phyloP scores from a whole-genome alignment of 2,113 vertebrate species.

The Strix uralensis region DNA sequence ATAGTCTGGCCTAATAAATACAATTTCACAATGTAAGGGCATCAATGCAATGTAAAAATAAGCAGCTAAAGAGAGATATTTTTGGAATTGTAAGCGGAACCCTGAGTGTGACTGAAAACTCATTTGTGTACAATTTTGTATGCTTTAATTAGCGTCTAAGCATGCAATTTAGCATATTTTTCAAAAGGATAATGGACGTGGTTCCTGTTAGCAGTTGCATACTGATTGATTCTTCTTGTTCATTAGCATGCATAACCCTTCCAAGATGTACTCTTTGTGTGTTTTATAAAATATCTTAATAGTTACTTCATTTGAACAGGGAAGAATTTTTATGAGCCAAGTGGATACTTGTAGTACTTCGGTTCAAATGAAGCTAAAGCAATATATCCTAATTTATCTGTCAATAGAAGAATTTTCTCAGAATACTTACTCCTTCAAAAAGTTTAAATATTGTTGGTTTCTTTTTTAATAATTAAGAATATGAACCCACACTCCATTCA shows the following conservation, averaged over 20 bases:
- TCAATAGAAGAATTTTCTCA: neutral
- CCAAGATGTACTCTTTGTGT: neutral
- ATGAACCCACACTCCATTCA: neutral
- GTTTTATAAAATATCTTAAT: constrained; percentile 25
- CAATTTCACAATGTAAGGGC: neutral
- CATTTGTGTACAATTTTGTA: constrained; percentile 5
- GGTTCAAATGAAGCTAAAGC: neutral
- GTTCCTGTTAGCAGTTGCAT: neutral
- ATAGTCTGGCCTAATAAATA: neutral
- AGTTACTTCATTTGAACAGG: constrained; percentile 3
- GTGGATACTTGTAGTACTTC: neutral
- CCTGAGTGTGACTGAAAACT: neutral
- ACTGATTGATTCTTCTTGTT: constrained; percentile 8
- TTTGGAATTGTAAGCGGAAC: neutral
- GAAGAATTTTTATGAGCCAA: neutral
- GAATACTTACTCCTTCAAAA: neutral
- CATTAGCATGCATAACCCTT: neutral
- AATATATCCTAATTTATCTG: neutral
- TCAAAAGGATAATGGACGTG: neutral
- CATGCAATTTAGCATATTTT: neutral
- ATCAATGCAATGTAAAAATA: neutral
- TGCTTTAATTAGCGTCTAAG: constrained; percentile 23
- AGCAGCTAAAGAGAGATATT: neutral
- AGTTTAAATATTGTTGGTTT: neutral
- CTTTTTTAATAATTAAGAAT: neutral